Conservation (phyloP, 1,140 invertebrate genomes). For the Drosophila ercepeae region DNA sequence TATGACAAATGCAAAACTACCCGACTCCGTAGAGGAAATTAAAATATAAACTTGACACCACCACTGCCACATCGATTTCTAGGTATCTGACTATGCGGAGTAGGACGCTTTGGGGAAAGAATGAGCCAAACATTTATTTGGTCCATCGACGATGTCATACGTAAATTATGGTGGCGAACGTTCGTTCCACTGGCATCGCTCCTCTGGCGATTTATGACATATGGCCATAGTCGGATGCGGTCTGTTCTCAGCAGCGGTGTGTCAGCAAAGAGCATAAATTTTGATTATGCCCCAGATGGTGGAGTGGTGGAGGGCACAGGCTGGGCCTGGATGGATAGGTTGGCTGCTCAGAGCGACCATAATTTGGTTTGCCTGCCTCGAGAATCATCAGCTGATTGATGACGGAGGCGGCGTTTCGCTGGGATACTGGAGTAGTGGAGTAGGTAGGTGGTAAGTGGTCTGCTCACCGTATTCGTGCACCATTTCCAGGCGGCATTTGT, state of each 20-base stretch:
- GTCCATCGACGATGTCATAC: conserved; percentile 58
- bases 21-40: conserved; percentile 60
- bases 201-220: conserved; percentile 67
- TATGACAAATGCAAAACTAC: conserved; percentile 30
- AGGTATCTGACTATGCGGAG: conserved; percentile 8
- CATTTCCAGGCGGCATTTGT: conserved; percentile 48
- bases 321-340: conserved; percentile 16
- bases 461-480: conserved; percentile 59
- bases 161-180: conserved; percentile 62
- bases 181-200: conserved; percentile 19
- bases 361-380: conserved; percentile 46
- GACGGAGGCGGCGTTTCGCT: conserved; percentile 22
- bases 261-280: conserved; percentile 68
- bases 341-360: conserved; percentile 24
- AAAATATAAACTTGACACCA: conserved; percentile 61
- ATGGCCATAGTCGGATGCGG: conserved; percentile 55
- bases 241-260: conserved; percentile 37
- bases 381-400: conserved; percentile 74
- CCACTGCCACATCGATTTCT: conserved; percentile 39
- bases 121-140: conserved; percentile 72
- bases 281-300: conserved; percentile 62
- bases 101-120: conserved; percentile 31
- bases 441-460: conserved; percentile 21
- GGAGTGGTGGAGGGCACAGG: not conserved
- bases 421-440: conserved; percentile 1